phyloP scores from a whole-genome alignment of 2,113 vertebrate species.

The Synodontis membranacea region DNA sequence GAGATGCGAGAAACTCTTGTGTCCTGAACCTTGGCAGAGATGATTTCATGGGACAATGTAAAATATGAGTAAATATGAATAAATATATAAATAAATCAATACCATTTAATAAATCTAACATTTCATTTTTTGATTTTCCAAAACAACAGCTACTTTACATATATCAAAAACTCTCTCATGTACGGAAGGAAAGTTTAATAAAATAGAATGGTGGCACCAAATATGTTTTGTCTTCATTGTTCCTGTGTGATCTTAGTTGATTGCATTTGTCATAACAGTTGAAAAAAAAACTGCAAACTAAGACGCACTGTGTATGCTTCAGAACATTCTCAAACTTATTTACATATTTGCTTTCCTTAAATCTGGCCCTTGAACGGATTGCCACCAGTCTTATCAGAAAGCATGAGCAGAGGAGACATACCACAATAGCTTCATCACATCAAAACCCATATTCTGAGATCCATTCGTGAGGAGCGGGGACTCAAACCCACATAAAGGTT shows the following conservation, averaged over 20 bases:
- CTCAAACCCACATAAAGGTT: not conserved
- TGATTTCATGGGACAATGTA: not conserved
- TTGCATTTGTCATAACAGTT: not conserved
- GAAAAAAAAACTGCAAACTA: not conserved
- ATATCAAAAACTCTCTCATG: not conserved
- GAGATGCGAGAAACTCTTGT: not conserved
- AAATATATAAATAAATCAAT: too few relatives aligned
- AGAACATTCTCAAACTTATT: not conserved
- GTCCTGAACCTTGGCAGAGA: slow-evolving; percentile 6
- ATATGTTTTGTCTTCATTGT: not conserved
- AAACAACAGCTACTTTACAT: not conserved
- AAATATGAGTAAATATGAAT: not conserved
- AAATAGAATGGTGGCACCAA: not conserved
- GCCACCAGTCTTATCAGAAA: not conserved
- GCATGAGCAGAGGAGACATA: not conserved
- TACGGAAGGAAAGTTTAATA: not conserved
- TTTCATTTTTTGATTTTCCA: not conserved
- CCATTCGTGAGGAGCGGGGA: not conserved
- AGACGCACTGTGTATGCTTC: not conserved
- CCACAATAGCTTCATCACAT: not conserved
- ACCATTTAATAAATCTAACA: not conserved
- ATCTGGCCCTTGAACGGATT: not conserved
- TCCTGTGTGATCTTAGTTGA: not conserved
- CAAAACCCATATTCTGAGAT: not conserved
- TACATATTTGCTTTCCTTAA: not conserved